Conservation (phyloP, 2,113 vertebrate genomes). For the Charadrius vociferus region DNA sequence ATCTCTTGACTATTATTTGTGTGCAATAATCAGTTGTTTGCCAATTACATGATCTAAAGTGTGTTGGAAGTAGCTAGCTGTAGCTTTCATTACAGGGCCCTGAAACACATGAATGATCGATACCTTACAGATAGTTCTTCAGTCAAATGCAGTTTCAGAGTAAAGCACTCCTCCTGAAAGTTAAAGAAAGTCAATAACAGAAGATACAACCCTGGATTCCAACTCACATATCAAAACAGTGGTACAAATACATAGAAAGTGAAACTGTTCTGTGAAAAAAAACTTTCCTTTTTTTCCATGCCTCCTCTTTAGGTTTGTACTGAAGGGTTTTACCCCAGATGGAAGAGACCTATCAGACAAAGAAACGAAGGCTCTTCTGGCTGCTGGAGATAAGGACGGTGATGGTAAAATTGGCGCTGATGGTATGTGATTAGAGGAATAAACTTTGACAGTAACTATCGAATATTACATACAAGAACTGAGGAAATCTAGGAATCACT, state of each 20-base stretch:
- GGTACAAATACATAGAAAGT: not conserved
- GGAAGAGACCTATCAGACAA: conserved; percentile 88
- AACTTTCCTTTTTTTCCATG: not conserved
- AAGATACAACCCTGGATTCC: not conserved
- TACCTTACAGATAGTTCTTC: not conserved
- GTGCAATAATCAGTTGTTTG: not conserved
- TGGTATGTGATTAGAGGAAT: conserved; percentile 76
- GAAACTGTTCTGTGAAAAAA: not conserved
- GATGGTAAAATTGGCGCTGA: conserved; percentile 95
- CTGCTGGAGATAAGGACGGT: conserved; percentile 94
- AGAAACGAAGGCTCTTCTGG: conserved; percentile 90
- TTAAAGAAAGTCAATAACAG: not conserved
- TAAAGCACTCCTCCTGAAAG: not conserved
- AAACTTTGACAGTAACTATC: not conserved
- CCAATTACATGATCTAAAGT: not conserved
- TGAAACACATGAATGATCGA: not conserved
- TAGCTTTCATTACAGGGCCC: not conserved
- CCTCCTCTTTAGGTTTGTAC: conserved; percentile 78
- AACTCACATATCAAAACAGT: not conserved
- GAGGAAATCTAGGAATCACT: not conserved
- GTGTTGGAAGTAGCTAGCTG: not conserved
- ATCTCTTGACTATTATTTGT: not conserved
- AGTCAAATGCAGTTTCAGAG: not conserved
- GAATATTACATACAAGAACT: not conserved
- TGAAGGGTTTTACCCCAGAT: conserved; percentile 86